Evolutionary conservation across 2,888 invertebrate species (phyloP).

Genomic region (Plebejus anna): DNA sequence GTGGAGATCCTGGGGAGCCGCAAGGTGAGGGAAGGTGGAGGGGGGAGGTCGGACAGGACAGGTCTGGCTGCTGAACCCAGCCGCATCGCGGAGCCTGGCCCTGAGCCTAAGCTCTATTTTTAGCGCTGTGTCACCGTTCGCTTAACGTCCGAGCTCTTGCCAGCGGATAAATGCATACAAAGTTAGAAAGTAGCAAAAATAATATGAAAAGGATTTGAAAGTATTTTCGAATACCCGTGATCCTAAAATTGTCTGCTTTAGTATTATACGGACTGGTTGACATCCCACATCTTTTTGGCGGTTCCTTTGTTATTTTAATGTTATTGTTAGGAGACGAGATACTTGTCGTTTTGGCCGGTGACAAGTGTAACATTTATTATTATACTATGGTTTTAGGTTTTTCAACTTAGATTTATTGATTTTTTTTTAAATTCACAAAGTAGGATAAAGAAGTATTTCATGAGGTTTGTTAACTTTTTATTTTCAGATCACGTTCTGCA

Average conservation of each 20-base stretch:
- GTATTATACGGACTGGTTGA: background rate
- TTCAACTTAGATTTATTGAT: background rate
- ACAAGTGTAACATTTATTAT: background rate
- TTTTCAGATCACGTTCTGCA: conserved; percentile 61
- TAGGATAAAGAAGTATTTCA: conserved; percentile 9
- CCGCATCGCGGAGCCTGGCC: conserved; percentile 53
- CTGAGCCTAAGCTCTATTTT: conserved; percentile 66
- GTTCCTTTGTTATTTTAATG: conserved; percentile 10
- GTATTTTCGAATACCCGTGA: background rate
- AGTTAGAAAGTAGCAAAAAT: conserved; percentile 42
- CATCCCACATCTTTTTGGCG: background rate
- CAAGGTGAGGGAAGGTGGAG: conserved; percentile 48
- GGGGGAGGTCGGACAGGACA: conserved; percentile 53
- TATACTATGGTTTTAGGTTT: background rate
- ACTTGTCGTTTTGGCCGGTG: background rate
- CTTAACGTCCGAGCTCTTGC: conserved; percentile 51
- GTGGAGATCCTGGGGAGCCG: conserved; percentile 51
- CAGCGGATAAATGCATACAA: conserved; percentile 45
- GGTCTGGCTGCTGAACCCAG: conserved; percentile 44
- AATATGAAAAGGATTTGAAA: background rate
- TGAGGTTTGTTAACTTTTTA: conserved; percentile 39
- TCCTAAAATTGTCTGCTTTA: background rate
- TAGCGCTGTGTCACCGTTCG: conserved; percentile 75
- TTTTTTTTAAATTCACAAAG: conserved; percentile 6
- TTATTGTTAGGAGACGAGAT: background rate